Base-by-base conservation (phyloP, 1,140 invertebrate genomes). In the Hesperophylax magnus region DNA sequence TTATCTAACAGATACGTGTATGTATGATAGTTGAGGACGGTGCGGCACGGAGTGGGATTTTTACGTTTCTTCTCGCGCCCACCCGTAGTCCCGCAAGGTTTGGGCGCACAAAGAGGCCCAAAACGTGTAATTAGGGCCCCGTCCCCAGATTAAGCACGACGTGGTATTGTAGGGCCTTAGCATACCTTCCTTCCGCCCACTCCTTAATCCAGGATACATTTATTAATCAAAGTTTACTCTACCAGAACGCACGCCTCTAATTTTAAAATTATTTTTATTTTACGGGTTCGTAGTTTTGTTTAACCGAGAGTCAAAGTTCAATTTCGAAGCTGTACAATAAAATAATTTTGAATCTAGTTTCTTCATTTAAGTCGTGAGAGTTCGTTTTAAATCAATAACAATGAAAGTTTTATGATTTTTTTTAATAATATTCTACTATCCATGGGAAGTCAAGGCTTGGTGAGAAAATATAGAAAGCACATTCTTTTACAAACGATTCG, bases 101-200 rank as follows among this genome's bases (percentile, higher is more conserved):
- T 77, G 54, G 63, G 65, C 80, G 65, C 69, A 82, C 54, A 75
- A 82, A 65, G 67, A 67, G 76, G 53, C 20, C 61, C 60, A 63
- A 78, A 74, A 82, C 77, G 77, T 82, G 77, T 82, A 82, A 82
- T 82, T 82, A 82, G 74, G 81, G 81, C 58, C 31, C 34, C 75
- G 81, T 79, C 77, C 69, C 69, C 69, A 54, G 67, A 81, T 81
- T 81, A 77, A 77, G 81, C 24, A 31, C 56, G 11, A 31, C 47
- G 31, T 20, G 34, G 58, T 18, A 39, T 18, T 47, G 67, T 31
- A 20, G 67, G 67, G 31, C 31, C 67, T n/a, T 31, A 34, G 9
- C 63, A 67, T 14, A n/a, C 63, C 67, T 47, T 39, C 18, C 67
- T 18, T 15, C 67, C 7, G n/a, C 67, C 67, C 67, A 71, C 31